These are phyloP conservation scores for Sarcophaga peregrina DNA, from an alignment of 1,140 invertebrate genomes.

Conservation along the genomic window DNA sequence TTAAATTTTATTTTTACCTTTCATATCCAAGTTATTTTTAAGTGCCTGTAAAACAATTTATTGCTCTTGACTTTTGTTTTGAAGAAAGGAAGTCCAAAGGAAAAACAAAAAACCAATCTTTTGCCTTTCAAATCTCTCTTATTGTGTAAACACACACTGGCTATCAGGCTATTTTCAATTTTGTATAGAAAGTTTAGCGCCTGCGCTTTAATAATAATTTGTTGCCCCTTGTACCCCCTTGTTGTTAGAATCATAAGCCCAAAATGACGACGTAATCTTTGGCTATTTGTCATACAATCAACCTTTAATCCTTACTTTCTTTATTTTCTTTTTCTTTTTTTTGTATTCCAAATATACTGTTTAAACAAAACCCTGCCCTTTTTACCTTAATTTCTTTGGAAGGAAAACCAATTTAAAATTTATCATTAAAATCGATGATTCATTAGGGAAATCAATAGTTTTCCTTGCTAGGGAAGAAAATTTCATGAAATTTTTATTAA, in stretches of 20 bases:
- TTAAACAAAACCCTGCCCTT: constrained; percentile 17
- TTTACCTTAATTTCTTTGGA: neutral
- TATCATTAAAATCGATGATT: no score
- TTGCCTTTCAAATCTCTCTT: neutral
- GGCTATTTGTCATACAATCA: no score
- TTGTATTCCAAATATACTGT: neutral
- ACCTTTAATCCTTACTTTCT: no score
- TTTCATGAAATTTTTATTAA: no score
- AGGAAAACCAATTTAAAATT: no score
- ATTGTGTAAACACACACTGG: neutral
- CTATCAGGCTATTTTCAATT: neutral
- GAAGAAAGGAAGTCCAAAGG: neutral
- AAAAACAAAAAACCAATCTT: neutral
- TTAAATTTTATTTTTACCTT: neutral
- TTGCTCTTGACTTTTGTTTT: constrained; percentile 3
- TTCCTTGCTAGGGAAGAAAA: no score
- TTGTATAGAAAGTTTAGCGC: neutral
- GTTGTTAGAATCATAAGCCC: neutral
- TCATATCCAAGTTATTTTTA: no score
- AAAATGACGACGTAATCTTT: constrained; percentile 18
- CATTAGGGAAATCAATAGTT: no score
- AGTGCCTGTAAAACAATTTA: neutral
- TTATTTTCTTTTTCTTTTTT: neutral
- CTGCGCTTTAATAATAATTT: neutral
- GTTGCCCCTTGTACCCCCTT: neutral